Conservation (phyloP, 1,140 invertebrate species). For the Drosophila trapezifrons region DNA sequence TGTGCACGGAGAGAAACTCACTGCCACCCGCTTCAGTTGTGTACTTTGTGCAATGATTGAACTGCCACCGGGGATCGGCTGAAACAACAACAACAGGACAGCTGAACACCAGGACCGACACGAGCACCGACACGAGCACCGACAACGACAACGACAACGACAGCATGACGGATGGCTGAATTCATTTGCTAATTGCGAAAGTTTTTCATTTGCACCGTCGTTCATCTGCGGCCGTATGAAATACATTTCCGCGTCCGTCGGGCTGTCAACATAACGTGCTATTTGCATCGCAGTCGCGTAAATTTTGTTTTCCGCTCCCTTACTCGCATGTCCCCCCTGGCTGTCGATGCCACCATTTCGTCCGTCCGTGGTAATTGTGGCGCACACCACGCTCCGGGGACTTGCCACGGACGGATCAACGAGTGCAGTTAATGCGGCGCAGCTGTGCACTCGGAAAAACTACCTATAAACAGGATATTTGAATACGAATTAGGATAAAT, state of each 20-base stretch:
- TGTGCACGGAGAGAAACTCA: not conserved
- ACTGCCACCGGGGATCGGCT: conserved; percentile 69
- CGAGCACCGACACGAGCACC: not conserved
- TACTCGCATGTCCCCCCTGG: not conserved
- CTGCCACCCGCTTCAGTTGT: conserved; percentile 6
- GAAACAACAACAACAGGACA: conserved; percentile 20
- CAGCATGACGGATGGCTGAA: conserved; percentile 83
- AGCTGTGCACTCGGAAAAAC: not conserved
- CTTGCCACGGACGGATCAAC: conserved; percentile 20
- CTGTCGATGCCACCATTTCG: not conserved
- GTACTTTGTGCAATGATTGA: conserved; percentile 68
- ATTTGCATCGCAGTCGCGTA: conserved; percentile 60
- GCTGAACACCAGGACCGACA: conserved; percentile 6
- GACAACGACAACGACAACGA: conserved; percentile 36
- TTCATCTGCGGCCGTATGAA: conserved; percentile 40
- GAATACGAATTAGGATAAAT: not conserved
- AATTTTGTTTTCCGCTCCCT: conserved; percentile 49
- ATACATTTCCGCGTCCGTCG: conserved; percentile 44
- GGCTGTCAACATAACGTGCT: conserved; percentile 64
- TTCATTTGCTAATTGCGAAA: conserved; percentile 84
- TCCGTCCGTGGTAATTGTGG: conserved; percentile 41
- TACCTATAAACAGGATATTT: not conserved
- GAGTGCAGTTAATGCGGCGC: conserved; percentile 21
- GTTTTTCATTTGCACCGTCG: conserved; percentile 65
- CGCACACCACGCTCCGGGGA: conserved; percentile 36